Base-by-base conservation (phyloP, 2,888 invertebrate genomes). In the Macrostomum cliftonense region DNA sequence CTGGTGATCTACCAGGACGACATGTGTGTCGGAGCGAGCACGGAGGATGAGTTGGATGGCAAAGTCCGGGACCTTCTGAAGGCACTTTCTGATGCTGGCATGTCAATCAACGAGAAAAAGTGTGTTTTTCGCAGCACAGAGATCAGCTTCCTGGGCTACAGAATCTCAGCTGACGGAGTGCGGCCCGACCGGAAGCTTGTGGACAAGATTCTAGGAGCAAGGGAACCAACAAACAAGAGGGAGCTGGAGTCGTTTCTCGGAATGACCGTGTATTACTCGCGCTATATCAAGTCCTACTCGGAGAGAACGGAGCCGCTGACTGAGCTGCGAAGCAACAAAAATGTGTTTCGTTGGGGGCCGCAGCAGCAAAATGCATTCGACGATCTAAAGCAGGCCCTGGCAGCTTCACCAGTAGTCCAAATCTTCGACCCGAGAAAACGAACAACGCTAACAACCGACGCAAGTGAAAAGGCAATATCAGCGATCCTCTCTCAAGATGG, bases 1-100 rank as follows among this genome's bases (percentile, higher is more conserved):
- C 17, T 14, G n/a, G 28, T 47, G 16, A 47, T 47, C 28, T 47
- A 48, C 48, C 47, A 47, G 14, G 47, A 46, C 20, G 48, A 47
- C 48, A 48, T 47, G 21, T 46, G 16, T 46, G 20, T 47, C 12
- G 47, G n/a, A 46, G 47, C 48, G 4, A 48, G 5, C 19, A 47
- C 16, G 12, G 47, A 5, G 48, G 16, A 16, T 12, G 47, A 47
- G 12, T 47, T 47, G 47, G 20, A 47, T 12, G 11, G 19, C 17
- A 39, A 42, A 17, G 47, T 47, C n/a, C 14, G 14, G 19, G 20
- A 47, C 17, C 17, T 47, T 4, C 40, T 47, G 45, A 17, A 14
- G 12, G 47, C 20, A 13, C 42, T 47, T 16, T 19, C n/a, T 20
- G 47, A 47, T 47, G 47, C 46, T 12, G 45, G 45, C 16, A 47